phyloP scores from a whole-genome alignment of 2,888 invertebrate species.

The Stegana nigrithorax region DNA sequence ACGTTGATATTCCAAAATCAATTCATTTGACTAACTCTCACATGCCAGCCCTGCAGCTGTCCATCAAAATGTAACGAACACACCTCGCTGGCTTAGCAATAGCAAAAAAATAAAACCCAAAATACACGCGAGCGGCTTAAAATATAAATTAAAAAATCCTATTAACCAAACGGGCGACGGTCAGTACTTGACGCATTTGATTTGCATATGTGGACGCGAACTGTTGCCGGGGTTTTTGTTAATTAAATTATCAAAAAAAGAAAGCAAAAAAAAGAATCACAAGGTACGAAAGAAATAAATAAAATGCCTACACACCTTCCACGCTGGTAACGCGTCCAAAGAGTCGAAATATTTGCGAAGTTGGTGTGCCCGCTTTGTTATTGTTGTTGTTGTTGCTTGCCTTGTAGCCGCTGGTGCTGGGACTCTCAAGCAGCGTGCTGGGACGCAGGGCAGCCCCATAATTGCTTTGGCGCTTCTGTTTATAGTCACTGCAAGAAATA shows the following conservation, averaged over 20 bases:
- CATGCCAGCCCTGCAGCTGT: no score
- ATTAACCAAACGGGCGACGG: neutral
- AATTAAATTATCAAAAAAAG: neutral
- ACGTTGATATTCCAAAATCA: no score
- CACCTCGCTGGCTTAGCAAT: no score
- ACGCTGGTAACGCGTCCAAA: constrained; percentile 57
- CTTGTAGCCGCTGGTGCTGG: constrained; percentile 9
- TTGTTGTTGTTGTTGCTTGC: constrained; percentile 46
- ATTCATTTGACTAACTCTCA: no score
- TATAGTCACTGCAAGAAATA: constrained; percentile 36
- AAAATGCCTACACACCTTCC: constrained; percentile 44
- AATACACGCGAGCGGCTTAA: neutral
- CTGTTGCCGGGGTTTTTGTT: neutral
- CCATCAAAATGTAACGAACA: no score
- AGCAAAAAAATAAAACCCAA: neutral
- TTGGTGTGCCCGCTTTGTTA: constrained; percentile 31
- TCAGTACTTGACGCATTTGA: neutral
- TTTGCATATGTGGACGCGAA: neutral
- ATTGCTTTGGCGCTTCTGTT: constrained; percentile 36
- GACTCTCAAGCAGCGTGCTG: constrained; percentile 12
- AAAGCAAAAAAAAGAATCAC: neutral
- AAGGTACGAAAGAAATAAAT: neutral
- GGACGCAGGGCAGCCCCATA: constrained; percentile 44
- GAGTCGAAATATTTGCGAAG: constrained; percentile 54
- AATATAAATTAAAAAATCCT: neutral